Conservation (phyloP, 2,113 vertebrate species). For the Ceyx margarethae region DNA sequence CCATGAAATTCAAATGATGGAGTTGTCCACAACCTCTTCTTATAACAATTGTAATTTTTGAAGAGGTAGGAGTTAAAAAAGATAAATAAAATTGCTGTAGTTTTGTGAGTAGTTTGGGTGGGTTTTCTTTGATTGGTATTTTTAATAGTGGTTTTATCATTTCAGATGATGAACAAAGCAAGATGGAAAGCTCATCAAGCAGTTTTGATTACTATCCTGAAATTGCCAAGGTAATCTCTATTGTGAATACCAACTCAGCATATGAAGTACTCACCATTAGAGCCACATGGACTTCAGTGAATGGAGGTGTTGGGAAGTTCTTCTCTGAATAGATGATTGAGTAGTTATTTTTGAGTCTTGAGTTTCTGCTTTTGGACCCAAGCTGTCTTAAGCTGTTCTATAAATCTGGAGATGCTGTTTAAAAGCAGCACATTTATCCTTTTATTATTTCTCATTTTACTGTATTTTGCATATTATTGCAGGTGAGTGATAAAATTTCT, state of each 20-base stretch:
- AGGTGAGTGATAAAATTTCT: neutral
- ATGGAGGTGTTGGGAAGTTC: neutral
- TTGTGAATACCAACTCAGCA: neutral
- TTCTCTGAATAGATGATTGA: neutral
- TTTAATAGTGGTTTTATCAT: constrained; percentile 44
- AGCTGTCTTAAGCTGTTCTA: neutral
- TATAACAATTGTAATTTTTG: neutral
- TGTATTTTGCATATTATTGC: neutral
- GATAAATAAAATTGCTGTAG: neutral
- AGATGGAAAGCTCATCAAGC: constrained; percentile 87
- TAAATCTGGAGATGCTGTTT: neutral
- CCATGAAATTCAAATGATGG: neutral
- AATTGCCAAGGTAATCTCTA: constrained; percentile 76
- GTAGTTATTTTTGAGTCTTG: neutral
- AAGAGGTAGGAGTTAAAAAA: neutral
- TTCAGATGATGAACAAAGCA: constrained; percentile 93
- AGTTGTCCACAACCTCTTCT: neutral
- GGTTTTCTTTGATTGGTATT: neutral
- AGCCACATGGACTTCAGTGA: neutral
- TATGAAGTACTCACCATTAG: neutral
- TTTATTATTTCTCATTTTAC: neutral
- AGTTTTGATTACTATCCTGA: constrained; percentile 90
- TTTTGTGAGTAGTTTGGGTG: neutral
- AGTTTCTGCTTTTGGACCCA: neutral
- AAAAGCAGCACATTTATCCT: neutral